A percentile compares a stretch with the other conserved stretches of the same genome.
Conservation (phyloP, 2,797 vertebrate genomes). For the Spinibarbus caldwelli region DNA sequence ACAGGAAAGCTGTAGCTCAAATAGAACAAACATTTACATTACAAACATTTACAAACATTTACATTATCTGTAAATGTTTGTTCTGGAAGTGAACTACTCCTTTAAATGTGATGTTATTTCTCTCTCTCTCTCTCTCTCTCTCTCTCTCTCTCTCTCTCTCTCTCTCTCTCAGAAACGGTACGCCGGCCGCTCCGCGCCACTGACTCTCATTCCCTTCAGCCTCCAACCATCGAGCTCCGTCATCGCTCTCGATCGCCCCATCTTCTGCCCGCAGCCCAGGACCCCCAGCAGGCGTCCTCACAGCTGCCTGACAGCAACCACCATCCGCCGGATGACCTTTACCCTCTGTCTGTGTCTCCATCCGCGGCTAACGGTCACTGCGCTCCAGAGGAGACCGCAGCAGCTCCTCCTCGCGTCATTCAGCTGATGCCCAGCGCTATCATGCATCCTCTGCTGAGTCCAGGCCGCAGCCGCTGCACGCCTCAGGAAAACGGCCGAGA, state of each 20-base stretch:
- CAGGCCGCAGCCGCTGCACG: constrained; percentile 80
- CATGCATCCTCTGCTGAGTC: constrained; percentile 94
- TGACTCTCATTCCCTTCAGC: constrained; percentile 85
- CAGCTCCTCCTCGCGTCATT: constrained; percentile 86
- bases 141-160: too few species aligned
- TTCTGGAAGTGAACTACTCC: too few species aligned
- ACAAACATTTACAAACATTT: too few species aligned
- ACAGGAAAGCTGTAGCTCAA: too few species aligned
- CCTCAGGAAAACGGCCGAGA: constrained; percentile 77
- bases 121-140: too few species aligned
- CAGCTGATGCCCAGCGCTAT: constrained; percentile 97
- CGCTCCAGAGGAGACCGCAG: constrained; percentile 79
- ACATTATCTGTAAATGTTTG: too few species aligned
- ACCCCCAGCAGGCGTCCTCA: constrained; percentile 78
- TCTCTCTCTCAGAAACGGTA: constrained; percentile 81
- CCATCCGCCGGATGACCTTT: constrained; percentile 84
- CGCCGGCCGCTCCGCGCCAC: constrained; percentile 83
- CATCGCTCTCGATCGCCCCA: constrained; percentile 92
- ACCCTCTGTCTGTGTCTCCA: constrained; percentile 92
- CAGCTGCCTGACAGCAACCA: constrained; percentile 93
- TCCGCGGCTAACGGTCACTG: constrained; percentile 88
- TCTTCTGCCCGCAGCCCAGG: constrained; percentile 79
- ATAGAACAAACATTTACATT: too few species aligned
- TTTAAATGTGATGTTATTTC: neutral
- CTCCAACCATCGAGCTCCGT: constrained; percentile 93